Evolutionary conservation across 2,888 invertebrate species (phyloP).

Genomic region (Calameuta filiformis): DNA sequence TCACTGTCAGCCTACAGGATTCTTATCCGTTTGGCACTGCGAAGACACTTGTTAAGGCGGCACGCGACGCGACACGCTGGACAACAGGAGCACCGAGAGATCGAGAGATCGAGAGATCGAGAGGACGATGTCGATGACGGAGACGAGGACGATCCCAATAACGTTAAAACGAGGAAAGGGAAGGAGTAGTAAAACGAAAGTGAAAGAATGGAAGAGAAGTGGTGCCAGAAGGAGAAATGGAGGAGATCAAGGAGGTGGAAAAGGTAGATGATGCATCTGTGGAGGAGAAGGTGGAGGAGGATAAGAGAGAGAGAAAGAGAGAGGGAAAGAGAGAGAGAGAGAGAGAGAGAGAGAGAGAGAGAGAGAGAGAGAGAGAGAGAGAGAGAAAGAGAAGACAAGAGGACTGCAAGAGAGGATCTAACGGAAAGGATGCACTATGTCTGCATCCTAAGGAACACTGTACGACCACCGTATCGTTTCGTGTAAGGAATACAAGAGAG

Average conservation of each 20-base stretch:
- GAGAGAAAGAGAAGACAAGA: not conserved
- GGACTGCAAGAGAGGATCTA: not conserved
- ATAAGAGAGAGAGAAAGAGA: not conserved
- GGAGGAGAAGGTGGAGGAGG: not conserved
- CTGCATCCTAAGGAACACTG: not conserved
- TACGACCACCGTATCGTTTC: not conserved
- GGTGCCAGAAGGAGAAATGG: not conserved
- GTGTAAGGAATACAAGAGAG: not conserved
- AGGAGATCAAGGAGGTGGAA: not conserved
- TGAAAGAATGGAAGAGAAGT: not conserved
- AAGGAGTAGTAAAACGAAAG: not conserved
- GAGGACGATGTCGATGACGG: constrained; percentile 1
- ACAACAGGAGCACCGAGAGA: not conserved
- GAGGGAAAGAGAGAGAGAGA: too few species aligned
- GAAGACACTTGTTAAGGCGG: constrained; percentile 1
- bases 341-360: not conserved
- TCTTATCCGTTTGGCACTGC: not conserved
- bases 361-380: not conserved
- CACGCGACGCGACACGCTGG: not conserved
- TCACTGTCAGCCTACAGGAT: not conserved
- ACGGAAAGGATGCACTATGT: not conserved
- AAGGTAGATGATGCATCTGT: not conserved
- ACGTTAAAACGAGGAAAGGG: not conserved
- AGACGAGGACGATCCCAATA: not conserved
- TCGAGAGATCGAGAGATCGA: not conserved